A percentile compares a stretch with the other conserved stretches of the same genome.
Evolutionary conservation across 1,140 invertebrate genomes (phyloP).

Genomic region (Dufourea novaeangliae): DNA sequence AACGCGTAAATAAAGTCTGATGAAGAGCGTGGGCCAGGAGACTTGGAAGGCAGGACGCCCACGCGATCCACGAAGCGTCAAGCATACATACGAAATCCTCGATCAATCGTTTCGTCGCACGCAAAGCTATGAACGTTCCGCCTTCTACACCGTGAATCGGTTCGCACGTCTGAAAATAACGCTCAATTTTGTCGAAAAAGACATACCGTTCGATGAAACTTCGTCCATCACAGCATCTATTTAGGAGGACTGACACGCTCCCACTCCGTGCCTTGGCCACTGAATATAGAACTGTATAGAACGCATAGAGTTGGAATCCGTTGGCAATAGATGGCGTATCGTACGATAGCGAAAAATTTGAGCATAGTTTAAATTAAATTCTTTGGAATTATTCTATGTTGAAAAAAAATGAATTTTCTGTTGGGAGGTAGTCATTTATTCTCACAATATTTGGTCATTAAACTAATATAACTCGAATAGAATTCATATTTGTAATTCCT

Average conservation of each 20-base stretch:
- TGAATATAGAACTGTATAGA: constrained; percentile 22
- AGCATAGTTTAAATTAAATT: not conserved
- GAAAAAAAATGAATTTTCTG: not conserved
- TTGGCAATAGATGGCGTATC: not conserved
- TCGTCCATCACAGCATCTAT: constrained; percentile 78
- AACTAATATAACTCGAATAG: not conserved
- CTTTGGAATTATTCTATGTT: not conserved
- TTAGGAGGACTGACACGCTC: constrained; percentile 70
- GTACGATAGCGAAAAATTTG: constrained; percentile 11
- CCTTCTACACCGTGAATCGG: not conserved
- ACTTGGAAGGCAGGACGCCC: constrained; percentile 72
- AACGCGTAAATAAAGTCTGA: constrained; percentile 57
- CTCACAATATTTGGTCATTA: constrained; percentile 12
- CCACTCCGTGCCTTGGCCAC: constrained; percentile 51
- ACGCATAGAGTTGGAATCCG: constrained; percentile 20
- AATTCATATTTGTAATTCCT: not conserved
- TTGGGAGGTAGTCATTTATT: constrained; percentile 36
- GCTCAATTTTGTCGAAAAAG: constrained; percentile 28
- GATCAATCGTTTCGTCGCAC: not conserved
- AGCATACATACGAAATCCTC: constrained; percentile 28
- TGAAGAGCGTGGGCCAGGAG: constrained; percentile 57
- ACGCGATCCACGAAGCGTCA: constrained; percentile 60
- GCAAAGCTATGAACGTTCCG: not conserved
- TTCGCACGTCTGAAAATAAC: not conserved
- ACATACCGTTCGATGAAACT: constrained; percentile 74